Percentiles rank a stretch among this genome's conserved stretches.
Conservation (phyloP, 1,140 invertebrate genomes). For the Leguminivora glycinivorella region DNA sequence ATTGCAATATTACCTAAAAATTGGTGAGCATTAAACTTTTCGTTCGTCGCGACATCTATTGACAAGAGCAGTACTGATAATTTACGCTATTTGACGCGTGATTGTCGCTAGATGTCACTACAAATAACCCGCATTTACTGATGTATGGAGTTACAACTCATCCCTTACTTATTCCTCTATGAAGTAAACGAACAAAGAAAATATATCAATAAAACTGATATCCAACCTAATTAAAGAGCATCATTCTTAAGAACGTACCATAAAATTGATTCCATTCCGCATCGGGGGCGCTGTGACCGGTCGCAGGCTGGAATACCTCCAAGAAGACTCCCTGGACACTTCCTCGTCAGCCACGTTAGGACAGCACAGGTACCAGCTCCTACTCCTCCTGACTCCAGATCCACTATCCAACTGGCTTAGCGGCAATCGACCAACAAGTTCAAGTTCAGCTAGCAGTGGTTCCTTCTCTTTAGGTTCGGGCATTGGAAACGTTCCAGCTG, state of each 20-base stretch:
- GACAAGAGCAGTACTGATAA: too few species aligned
- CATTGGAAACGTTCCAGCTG: slow-evolving; percentile 75
- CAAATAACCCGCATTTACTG: too few species aligned
- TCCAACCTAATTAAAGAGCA: too few species aligned
- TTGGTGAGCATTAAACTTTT: too few species aligned
- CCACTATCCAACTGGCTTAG: slow-evolving; percentile 54
- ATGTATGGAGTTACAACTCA: too few species aligned
- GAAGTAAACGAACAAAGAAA: too few species aligned
- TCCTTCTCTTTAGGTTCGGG: slow-evolving; percentile 73
- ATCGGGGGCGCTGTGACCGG: slow-evolving; percentile 62
- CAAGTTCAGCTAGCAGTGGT: slow-evolving; percentile 64
- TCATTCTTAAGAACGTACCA: slow-evolving; percentile 27
- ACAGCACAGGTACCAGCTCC: slow-evolving; percentile 76
- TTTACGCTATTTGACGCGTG: too few species aligned
- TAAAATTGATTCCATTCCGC: slow-evolving; percentile 45
- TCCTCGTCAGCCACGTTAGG: slow-evolving; percentile 69
- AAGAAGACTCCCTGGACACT: slow-evolving; percentile 64
- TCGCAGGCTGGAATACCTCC: slow-evolving; percentile 67
- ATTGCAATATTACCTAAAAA: too few species aligned
- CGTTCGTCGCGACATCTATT: too few species aligned
- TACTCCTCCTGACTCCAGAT: slow-evolving; percentile 59
- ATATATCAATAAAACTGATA: too few species aligned
- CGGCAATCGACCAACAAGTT: slow-evolving; percentile 62
- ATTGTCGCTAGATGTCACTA: too few species aligned
- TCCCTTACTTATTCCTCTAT: too few species aligned